Base-by-base conservation (phyloP, 2,113 vertebrate genomes). In the Apus apus region DNA sequence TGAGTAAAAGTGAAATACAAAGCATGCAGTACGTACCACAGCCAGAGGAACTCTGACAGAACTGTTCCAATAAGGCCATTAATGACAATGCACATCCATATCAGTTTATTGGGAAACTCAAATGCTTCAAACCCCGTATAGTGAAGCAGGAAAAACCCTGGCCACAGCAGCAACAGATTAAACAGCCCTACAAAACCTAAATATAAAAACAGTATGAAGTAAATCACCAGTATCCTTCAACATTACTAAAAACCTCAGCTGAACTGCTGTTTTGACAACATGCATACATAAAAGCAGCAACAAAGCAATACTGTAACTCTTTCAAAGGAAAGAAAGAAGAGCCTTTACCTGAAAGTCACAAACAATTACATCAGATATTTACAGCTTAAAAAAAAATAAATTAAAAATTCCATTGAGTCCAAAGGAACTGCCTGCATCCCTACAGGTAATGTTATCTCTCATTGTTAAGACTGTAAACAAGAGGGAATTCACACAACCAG, bases 51-150 rank as follows among this genome's bases (percentile, higher is more conserved):
- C 98, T 99, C 99, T 0, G 99, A 99, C 46, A 99, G 98, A 88
- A 99, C 99, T 14, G 99, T 99, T 91, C 99, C 99, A 9, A 99
- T 98, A 96, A 99, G 99, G 93, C 99, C 99, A 50, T 99, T 99
- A 91, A 99, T 97, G 91, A 99, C 97, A 98, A 99, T 99, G 97
- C 99, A 99, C 71, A 98, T 98, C 98, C 99, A 99, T 78, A 99
- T 98, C 91, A 99, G 97, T 95, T 98, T 99, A 96, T 98, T 99
- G 94, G 99, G 99, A 94, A 99, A 98, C 95, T 99, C 99, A 65
- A 99, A 99, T 50, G 98, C 98, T 97, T 99, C 99, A 93, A 99
- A 99, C 45, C 99, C 99, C 7, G 99, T 99, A 96, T 99, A 99
- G 95, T 99, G 99, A 78, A 99, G 98, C 72, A 99, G 95, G 90